phyloP scores from a whole-genome alignment of 2,888 invertebrate species.

The Cheilosia impressa region DNA sequence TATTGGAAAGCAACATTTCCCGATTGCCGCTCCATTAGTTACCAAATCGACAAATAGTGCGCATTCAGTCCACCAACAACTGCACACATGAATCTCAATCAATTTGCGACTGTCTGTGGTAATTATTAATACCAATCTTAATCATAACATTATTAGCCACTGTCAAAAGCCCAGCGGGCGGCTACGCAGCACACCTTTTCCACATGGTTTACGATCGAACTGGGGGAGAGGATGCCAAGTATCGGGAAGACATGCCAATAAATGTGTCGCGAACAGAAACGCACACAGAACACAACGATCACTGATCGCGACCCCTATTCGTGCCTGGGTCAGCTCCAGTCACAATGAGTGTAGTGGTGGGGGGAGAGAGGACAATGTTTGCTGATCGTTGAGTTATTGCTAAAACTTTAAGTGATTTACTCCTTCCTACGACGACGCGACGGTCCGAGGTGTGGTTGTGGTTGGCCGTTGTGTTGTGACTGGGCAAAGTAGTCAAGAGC shows the following conservation, averaged over 20 bases:
- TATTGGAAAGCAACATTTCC: constrained; percentile 10
- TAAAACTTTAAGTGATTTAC: constrained; percentile 75
- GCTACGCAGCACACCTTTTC: constrained; percentile 76
- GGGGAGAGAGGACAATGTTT: constrained; percentile 5
- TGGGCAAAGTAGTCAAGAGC: constrained; percentile 52
- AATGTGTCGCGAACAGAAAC: constrained; percentile 58
- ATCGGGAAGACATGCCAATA: constrained; percentile 64
- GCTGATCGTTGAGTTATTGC: constrained; percentile 76
- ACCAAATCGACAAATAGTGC: constrained; percentile 47
- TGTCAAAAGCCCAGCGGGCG: constrained; percentile 78
- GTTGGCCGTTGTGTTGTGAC: constrained; percentile 19
- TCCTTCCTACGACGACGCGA: constrained; percentile 13
- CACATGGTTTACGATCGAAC: constrained; percentile 71
- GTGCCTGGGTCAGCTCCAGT: constrained; percentile 46
- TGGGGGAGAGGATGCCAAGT: constrained; percentile 35
- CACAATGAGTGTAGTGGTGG: constrained; percentile 15
- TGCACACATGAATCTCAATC: constrained; percentile 46
- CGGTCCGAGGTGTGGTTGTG: constrained; percentile 56
- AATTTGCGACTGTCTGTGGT: constrained; percentile 76
- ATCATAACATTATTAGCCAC: constrained; percentile 78
- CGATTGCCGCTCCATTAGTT: constrained; percentile 54
- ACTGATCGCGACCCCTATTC: constrained; percentile 66
- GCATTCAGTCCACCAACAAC: constrained; percentile 2
- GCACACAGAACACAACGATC: constrained; percentile 38
- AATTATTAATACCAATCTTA: constrained; percentile 78